These are phyloP conservation scores for Phalloptychus januarius DNA, from an alignment of 2,797 vertebrate species.

Conservation along the genomic window DNA sequence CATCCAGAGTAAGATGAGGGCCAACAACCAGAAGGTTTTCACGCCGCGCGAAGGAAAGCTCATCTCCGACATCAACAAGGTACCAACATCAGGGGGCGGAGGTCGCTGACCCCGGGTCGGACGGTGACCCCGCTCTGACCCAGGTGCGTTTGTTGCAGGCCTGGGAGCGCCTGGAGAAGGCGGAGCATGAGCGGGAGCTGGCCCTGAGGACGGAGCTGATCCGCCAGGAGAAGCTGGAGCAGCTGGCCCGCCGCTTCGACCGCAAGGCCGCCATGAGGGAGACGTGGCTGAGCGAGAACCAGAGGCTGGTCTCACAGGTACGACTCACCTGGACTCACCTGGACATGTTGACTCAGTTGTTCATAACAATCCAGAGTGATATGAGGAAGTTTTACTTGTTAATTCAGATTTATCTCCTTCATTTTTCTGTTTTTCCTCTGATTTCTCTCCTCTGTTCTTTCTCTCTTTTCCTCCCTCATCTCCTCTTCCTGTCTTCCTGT, in stretches of 20 bases:
- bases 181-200: constrained; percentile 96
- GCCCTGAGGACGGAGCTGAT: constrained; percentile 96
- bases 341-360: not conserved
- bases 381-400: not conserved
- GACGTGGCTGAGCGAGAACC: constrained; percentile 98
- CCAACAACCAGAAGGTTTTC: constrained; percentile 98
- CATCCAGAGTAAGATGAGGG: constrained; percentile 98
- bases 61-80: constrained; percentile 99
- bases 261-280: constrained; percentile 98
- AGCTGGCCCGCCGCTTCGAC: constrained; percentile 94
- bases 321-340: not conserved
- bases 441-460: not conserved
- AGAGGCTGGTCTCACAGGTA: constrained; percentile 94
- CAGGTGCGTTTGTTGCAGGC: constrained; percentile 75
- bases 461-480: not conserved
- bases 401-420: not conserved
- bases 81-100: not conserved
- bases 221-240: constrained; percentile 98
- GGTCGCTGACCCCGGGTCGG: too few relatives aligned
- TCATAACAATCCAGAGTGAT: not conserved
- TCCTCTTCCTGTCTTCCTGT: not conserved
- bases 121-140: too few relatives aligned
- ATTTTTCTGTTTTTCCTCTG: not conserved
- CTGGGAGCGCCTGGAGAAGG: constrained; percentile 99
- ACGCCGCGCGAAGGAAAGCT: constrained; percentile 95